Evolutionary conservation across 92 coral and sea anemone genomes (phyloP).

Genomic region (Isaurus tuberculatus): DNA sequence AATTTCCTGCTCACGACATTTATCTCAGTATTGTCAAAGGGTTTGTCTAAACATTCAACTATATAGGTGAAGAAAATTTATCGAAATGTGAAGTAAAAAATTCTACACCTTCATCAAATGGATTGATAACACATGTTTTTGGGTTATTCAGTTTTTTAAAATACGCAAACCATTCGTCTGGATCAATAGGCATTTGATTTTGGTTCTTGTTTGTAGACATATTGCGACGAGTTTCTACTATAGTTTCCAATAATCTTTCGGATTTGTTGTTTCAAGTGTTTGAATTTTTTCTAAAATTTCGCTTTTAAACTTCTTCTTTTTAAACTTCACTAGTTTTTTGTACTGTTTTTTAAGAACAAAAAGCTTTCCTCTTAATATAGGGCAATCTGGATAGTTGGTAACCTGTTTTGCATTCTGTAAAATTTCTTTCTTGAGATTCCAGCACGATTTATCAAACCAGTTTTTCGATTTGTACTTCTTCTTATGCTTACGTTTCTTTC

Average conservation of each 20-base stretch:
- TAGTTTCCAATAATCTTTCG: no score
- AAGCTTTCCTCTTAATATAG: conserved; percentile 16
- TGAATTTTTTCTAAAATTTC: no score
- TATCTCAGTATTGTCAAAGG: no score
- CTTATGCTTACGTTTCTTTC: not conserved
- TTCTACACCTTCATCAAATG: not conserved
- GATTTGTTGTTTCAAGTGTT: no score
- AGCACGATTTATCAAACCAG: no score
- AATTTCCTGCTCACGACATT: no score
- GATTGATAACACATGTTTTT: not conserved
- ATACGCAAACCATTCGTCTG: conserved; percentile 16
- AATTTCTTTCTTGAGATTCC: no score
- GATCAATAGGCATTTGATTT: not conserved
- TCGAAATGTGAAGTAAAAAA: not conserved
- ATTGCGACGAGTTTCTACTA: no score
- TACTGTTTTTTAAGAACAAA: not conserved
- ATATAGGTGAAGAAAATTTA: not conserved
- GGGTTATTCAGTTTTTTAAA: conserved; percentile 1
- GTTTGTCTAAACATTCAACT: conserved; percentile 11
- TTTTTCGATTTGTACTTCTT: not conserved
- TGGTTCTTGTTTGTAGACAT: not conserved
- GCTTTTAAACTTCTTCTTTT: not conserved
- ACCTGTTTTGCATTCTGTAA: no score
- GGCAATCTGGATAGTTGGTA: not conserved
- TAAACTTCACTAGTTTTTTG: conserved; percentile 6